Base-by-base conservation (phyloP, 2,797 vertebrate species). In the Gymnothorax javanicus region DNA sequence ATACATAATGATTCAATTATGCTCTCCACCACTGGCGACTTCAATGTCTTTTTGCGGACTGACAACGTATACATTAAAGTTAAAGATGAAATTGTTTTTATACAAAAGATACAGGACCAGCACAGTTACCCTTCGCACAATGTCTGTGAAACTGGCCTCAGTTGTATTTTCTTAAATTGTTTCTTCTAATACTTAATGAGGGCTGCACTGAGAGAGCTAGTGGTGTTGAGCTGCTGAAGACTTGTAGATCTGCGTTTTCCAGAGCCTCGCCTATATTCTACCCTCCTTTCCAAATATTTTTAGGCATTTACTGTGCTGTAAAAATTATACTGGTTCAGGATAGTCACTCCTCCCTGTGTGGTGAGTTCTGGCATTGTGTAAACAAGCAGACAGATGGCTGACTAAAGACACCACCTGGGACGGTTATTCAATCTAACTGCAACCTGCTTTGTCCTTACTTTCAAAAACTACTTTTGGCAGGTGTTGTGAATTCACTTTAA, bases 341-440 rank as follows among this genome's bases (percentile, higher is more conserved):
- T 67, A 73, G 71, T 11, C 25, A 43, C 71, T 73, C 13, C 13
- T 73, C 71, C 43, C 71, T 13, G 71, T 15, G 25, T 33, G 71
- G 71, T 17, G 71, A 27, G 13, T 73, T 73, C 71, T 73, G 71
- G 20, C 25, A 73, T 43, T 73, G 71, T 73, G 33, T 12, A 73
- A 27, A 33, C 9, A 12, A 73, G 27, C 9, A 73, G 71, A 43
- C 71, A 73, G 71, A 73, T 73, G 71, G 71, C 71, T 73, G 25
- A 73, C 33, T 73, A 15, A 73, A 73, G 71, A 73, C 25, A 43
- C 71, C 71, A 73, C 71, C 71, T 73, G 71, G 71, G 71, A 73
- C 27, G 43, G 71, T 73, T 33, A 73, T 6, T 15, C 71, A 73
- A 73, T 73, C 71, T 73, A 73, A 73, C 71, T 73, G 33, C 71